Evolutionary conservation across 2,888 invertebrate species (phyloP).

Genomic region (Trichopria drosophilae): DNA sequence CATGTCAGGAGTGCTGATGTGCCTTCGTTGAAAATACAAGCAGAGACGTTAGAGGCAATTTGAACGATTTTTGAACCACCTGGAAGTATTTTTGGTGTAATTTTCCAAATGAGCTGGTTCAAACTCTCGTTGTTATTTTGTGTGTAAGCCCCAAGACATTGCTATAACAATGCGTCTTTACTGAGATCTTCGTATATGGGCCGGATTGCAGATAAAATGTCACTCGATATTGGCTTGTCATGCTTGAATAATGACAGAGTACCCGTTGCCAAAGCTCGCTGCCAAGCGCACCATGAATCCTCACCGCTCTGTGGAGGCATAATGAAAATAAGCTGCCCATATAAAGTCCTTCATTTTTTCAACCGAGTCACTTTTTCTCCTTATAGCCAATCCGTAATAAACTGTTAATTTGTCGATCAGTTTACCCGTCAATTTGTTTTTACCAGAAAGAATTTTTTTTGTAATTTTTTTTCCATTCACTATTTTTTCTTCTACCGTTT

Average conservation of each 20-base stretch:
- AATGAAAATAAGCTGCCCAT: slow-evolving; percentile 30
- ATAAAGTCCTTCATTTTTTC: slow-evolving; percentile 32
- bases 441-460: too few relatives aligned
- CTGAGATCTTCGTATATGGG: slow-evolving; percentile 45
- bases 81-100: too few relatives aligned
- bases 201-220: slow-evolving; percentile 36
- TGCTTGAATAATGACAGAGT: slow-evolving; percentile 18
- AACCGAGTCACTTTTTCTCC: slow-evolving; percentile 24
- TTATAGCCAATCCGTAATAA: slow-evolving; percentile 29
- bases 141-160: slow-evolving; percentile 35
- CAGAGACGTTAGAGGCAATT: too few relatives aligned
- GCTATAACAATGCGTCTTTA: slow-evolving; percentile 38
- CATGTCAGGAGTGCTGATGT: too few relatives aligned
- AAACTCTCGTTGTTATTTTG: slow-evolving; percentile 29
- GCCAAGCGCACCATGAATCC: slow-evolving; percentile 29
- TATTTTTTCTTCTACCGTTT: slow-evolving; percentile 9
- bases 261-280: slow-evolving; percentile 5
- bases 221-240: slow-evolving; percentile 3
- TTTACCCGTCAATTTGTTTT: slow-evolving; percentile 38
- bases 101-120: too few relatives aligned
- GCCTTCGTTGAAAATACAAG: too few relatives aligned
- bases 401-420: slow-evolving; percentile 28
- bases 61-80: too few relatives aligned
- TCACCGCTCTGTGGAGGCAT: slow-evolving; percentile 16
- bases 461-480: too few relatives aligned